phyloP scores from a whole-genome alignment of 2,113 vertebrate genomes.

The Electrona antarctica region DNA sequence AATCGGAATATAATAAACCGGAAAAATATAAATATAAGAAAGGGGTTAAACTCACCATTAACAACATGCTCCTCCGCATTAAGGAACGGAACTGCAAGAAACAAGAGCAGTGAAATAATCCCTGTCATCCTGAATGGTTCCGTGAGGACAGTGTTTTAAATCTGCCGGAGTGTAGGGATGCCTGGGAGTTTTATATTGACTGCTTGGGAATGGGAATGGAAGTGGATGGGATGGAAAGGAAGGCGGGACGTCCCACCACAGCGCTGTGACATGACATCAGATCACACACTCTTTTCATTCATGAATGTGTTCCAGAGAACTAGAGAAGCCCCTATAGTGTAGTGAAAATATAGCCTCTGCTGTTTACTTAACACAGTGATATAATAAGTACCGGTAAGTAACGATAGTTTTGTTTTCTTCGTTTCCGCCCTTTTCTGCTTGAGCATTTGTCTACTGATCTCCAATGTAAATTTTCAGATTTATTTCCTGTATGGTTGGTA shows the following conservation, averaged over 20 bases:
- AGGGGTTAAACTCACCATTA: slow-evolving; percentile 68
- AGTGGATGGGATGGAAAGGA: slow-evolving; percentile 44
- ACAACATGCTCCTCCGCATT: slow-evolving; percentile 70
- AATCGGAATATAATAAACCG: background rate
- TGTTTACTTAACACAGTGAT: background rate
- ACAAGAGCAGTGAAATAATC: slow-evolving; percentile 65
- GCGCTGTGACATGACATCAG: slow-evolving; percentile 38
- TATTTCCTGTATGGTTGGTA: no score
- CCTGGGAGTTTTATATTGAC: slow-evolving; percentile 69
- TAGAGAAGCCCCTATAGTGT: no score
- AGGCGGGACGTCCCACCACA: slow-evolving; percentile 64
- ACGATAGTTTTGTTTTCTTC: background rate
- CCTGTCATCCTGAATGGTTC: slow-evolving; percentile 61
- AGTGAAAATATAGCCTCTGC: no score
- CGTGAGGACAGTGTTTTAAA: slow-evolving; percentile 21
- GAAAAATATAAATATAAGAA: background rate
- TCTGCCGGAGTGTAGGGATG: slow-evolving; percentile 51
- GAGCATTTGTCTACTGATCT: background rate
- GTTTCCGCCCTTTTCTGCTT: slow-evolving; percentile 10
- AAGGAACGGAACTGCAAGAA: slow-evolving; percentile 55
- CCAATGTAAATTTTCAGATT: no score
- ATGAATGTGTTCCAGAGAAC: slow-evolving; percentile 34
- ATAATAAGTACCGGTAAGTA: background rate
- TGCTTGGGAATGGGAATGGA: slow-evolving; percentile 25
- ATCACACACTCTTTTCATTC: slow-evolving; percentile 56